Evolutionary conservation across 2,113 vertebrate genomes (phyloP), one percentile per base, ranked within the genome.

Genomic region (Nestor notabilis): DNA sequence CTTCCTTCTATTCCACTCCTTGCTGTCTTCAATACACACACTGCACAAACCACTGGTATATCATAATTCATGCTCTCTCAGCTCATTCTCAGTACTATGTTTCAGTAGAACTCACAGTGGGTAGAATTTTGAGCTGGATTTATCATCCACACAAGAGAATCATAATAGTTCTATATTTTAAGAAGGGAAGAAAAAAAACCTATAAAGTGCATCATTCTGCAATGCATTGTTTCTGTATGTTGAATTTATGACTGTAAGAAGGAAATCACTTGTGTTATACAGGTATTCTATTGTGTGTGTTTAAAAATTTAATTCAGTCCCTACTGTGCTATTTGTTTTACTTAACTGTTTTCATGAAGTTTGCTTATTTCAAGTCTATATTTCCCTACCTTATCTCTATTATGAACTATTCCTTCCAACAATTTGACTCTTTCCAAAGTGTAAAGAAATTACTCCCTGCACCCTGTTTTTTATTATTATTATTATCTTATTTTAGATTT

Each of bases 121-220:
- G 91, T 94, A 82, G 90, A 97, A 95, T 97, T 97, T 94, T 91
- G 85, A 94, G 81, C 89, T 96, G 96, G 93, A 97, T 97, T 97
- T 97, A 97, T 97, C 92, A 94, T 97, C 94, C 94, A 96, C 95
- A 89, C 94, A 92, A 96, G 95, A 96, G 97, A 95, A 97, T 96
- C 90, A 86, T 95, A 95, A 96, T 83, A 94, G 91, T 97, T 94
- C 93, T 93, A 92, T 97, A 92, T 96, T 97, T 97, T 96, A 97
- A 92, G 68, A 89, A 83, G 71, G 63, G 29, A 87, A 89, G 68
- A 55, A 95, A 96, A 96, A 92, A 80, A 24, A 8, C 61, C 87
- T 87, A 87, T 95, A 83, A 97, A 96, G 64, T 79, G 90, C 93
- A 97, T 96, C 83, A 95, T 94, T 96, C 81, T 92, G 86, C 88